A percentile compares a stretch with the other conserved stretches of the same genome.
Conservation (phyloP, 2,113 vertebrate genomes). For the Chauna torquata region DNA sequence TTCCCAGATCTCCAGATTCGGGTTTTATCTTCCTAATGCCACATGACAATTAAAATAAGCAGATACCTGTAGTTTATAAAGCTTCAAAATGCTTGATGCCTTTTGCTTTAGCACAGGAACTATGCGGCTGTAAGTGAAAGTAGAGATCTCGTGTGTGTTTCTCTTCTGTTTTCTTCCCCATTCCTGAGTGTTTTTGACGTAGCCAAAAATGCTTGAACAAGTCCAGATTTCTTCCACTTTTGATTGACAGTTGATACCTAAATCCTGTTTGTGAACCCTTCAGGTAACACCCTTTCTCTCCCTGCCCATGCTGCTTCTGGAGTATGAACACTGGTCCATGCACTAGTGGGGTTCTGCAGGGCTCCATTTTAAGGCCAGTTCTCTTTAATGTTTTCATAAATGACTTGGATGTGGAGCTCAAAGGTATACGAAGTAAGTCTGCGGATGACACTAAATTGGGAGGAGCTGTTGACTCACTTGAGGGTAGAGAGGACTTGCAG, state of each 20-base stretch:
- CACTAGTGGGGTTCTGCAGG: neutral
- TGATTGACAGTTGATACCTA: neutral
- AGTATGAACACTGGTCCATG: fast-evolving
- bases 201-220: neutral
- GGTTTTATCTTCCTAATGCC: neutral
- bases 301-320: neutral
- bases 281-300: neutral
- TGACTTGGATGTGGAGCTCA: too few species aligned
- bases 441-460: neutral
- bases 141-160: fast-evolving
- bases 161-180: neutral
- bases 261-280: neutral
- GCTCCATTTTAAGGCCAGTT: neutral
- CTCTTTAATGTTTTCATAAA: neutral
- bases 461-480: neutral
- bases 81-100: neutral
- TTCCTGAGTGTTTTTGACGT: neutral
- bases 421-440: neutral
- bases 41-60: neutral
- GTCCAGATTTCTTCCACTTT: neutral
- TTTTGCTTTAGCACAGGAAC: neutral
- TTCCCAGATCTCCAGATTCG: neutral
- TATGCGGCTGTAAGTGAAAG: neutral
- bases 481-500: neutral
- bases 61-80: neutral